phyloP scores from a whole-genome alignment of 2,888 invertebrate species.

The Eurois occulta region DNA sequence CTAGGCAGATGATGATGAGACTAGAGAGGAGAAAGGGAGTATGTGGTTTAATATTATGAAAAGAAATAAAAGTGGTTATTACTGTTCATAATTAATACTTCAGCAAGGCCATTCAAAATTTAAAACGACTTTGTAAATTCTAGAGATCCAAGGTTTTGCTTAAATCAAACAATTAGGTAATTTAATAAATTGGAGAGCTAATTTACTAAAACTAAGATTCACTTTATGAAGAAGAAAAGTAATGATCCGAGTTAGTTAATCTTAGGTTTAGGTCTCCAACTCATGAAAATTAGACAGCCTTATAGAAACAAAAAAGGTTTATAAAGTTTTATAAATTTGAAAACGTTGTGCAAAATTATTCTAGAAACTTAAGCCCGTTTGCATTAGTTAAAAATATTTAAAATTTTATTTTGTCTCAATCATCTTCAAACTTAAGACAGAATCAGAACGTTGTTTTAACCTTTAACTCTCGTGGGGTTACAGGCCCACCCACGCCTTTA shows the following conservation, averaged over 20 bases:
- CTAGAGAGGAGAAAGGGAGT: background rate
- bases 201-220: background rate
- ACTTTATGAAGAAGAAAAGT: background rate
- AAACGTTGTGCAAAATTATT: background rate
- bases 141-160: background rate
- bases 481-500: too few relatives aligned
- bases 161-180: background rate
- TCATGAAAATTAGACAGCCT: background rate
- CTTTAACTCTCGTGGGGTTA: too few relatives aligned
- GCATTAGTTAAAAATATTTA: background rate
- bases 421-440: background rate
- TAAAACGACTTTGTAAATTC: background rate
- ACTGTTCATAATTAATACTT: background rate
- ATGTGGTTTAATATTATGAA: background rate
- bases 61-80: background rate
- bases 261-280: background rate
- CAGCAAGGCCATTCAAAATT: background rate
- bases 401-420: background rate
- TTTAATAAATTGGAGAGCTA: background rate
- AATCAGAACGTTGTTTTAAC: background rate
- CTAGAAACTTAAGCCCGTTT: background rate
- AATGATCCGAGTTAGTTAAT: background rate
- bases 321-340: background rate
- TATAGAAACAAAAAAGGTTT: background rate
- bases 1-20: background rate